A percentile compares a stretch with the other conserved stretches of the same genome.
Evolutionary conservation across 1,140 invertebrate species (phyloP).

Genomic region (Drosophila nikananu): DNA sequence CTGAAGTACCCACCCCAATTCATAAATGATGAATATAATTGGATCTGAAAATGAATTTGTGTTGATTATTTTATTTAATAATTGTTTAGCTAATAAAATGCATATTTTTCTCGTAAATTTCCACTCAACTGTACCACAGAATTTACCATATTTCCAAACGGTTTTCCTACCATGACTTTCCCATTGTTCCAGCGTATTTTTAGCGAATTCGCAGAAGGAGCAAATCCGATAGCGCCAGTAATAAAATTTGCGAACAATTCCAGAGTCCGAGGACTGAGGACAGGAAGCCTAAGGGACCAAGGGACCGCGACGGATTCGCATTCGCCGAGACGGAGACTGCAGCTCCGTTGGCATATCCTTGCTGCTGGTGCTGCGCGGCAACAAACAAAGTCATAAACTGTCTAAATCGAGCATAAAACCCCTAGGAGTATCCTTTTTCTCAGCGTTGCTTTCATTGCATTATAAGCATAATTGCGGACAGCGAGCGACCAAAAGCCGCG

Average conservation of each 20-base stretch:
- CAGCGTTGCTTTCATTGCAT: constrained; percentile 67
- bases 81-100: too few relatives aligned
- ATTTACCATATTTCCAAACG: constrained; percentile 9
- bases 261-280: constrained; percentile 10
- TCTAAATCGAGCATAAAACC: constrained; percentile 80
- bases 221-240: constrained; percentile 81
- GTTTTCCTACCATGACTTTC: constrained; percentile 58
- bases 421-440: constrained; percentile 67
- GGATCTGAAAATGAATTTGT: too few relatives aligned
- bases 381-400: constrained; percentile 78
- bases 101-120: too few relatives aligned
- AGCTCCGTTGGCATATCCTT: constrained; percentile 9
- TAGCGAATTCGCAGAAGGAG: constrained; percentile 60
- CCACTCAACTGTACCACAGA: constrained; percentile 25
- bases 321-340: constrained; percentile 34
- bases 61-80: too few relatives aligned
- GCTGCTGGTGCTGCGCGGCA: constrained; percentile 28
- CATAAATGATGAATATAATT: too few relatives aligned
- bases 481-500: constrained; percentile 65
- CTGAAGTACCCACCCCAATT: too few relatives aligned
- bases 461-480: constrained; percentile 66
- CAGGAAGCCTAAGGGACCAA: constrained; percentile 7
- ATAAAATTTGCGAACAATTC: constrained; percentile 69
- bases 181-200: constrained; percentile 69
- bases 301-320: constrained; percentile 39